Evolutionary conservation across 2,113 vertebrate genomes (phyloP).

Genomic region (Thinocorus orbignyianus): DNA sequence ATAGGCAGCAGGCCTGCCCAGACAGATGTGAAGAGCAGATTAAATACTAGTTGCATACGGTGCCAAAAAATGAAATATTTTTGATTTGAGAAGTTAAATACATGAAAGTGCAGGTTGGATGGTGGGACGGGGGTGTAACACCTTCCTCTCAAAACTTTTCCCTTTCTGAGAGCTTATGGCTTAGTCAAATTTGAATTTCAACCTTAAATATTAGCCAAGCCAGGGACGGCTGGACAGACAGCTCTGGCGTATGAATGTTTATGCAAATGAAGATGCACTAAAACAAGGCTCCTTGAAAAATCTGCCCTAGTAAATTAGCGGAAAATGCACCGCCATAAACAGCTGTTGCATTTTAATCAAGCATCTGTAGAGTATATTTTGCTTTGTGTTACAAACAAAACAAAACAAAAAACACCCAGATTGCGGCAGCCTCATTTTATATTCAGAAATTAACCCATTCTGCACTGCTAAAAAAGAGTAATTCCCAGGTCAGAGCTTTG

Average conservation of each 20-base stretch:
- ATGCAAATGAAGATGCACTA: slow-evolving; percentile 68
- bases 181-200: not conserved
- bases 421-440: slow-evolving; percentile 67
- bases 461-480: not conserved
- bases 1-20: not conserved
- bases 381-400: slow-evolving; percentile 69
- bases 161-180: not conserved
- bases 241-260: slow-evolving; percentile 14
- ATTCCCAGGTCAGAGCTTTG: not conserved
- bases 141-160: not conserved
- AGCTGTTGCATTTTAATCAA: slow-evolving; percentile 79
- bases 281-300: slow-evolving; percentile 70
- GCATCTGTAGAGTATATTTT: slow-evolving; percentile 72
- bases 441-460: slow-evolving; percentile 58
- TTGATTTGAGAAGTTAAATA: not conserved
- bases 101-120: not conserved
- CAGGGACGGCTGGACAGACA: not conserved
- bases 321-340: slow-evolving; percentile 73
- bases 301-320: slow-evolving; percentile 72
- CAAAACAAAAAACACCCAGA: slow-evolving; percentile 62
- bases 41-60: not conserved
- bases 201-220: not conserved
- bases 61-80: not conserved
- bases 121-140: not conserved
- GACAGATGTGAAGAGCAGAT: slow-evolving; percentile 58